Conservation (phyloP, 2,113 vertebrate species). For the Macquaria ambigua region DNA sequence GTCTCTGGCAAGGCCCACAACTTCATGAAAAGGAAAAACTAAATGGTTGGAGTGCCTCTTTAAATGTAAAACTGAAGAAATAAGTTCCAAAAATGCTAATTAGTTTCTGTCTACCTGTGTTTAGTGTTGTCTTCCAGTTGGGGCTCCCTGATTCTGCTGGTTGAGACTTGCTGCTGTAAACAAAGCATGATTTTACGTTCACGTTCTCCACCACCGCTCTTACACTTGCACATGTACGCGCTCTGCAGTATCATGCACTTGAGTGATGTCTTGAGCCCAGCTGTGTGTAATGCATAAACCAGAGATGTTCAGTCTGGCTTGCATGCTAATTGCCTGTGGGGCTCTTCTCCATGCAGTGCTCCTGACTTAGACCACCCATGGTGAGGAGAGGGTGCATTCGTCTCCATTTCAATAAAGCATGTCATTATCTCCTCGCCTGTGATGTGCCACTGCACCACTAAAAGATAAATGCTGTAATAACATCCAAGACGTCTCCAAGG, state of each 20-base stretch:
- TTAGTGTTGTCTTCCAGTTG: conserved; percentile 11
- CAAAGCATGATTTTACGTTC: conserved; percentile 19
- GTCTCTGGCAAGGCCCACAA: background rate
- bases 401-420: conserved; percentile 78
- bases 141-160: conserved; percentile 22
- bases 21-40: background rate
- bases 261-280: conserved; percentile 74
- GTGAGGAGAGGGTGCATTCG: conserved; percentile 68
- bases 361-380: conserved; percentile 79
- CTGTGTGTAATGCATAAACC: conserved; percentile 77
- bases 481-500: conserved; percentile 45
- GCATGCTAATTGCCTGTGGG: conserved; percentile 76
- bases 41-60: background rate
- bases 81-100: background rate
- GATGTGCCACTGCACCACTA: conserved; percentile 69
- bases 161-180: conserved; percentile 45
- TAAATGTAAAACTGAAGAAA: background rate
- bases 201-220: background rate
- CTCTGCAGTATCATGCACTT: conserved; percentile 19
- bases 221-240: background rate
- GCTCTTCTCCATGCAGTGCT: conserved; percentile 58
- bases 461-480: conserved; percentile 73
- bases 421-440: conserved; percentile 78
- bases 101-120: conserved; percentile 5
- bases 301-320: conserved; percentile 73